Evolutionary conservation across 2,888 invertebrate species (phyloP).

Genomic region (Lagria hirta): DNA sequence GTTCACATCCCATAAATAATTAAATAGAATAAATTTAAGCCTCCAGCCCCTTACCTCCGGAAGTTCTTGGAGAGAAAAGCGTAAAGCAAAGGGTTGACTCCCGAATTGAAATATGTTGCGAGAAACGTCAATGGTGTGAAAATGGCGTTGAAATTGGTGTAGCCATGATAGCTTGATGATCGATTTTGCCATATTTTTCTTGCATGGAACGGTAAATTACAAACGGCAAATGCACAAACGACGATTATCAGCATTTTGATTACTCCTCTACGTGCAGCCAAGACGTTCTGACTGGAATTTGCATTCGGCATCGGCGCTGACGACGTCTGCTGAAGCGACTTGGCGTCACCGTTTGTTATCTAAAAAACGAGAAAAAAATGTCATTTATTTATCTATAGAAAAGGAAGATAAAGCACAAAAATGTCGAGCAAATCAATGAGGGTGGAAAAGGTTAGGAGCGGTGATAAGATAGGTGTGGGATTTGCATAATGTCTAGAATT

Average conservation of each 20-base stretch:
- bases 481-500: too few relatives aligned
- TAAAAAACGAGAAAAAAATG: slow-evolving; percentile 12
- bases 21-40: slow-evolving; percentile 1
- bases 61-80: slow-evolving; percentile 77
- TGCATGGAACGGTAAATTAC: slow-evolving; percentile 87
- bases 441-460: too few relatives aligned
- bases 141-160: slow-evolving; percentile 73
- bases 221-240: slow-evolving; percentile 83
- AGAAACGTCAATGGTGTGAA: slow-evolving; percentile 85
- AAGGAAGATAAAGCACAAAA: too few relatives aligned
- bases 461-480: too few relatives aligned
- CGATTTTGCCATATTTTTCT: slow-evolving; percentile 87
- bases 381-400: too few relatives aligned
- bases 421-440: too few relatives aligned
- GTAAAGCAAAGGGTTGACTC: slow-evolving; percentile 86
- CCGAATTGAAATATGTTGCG: slow-evolving; percentile 86
- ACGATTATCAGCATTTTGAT: slow-evolving; percentile 88
- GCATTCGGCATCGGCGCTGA: slow-evolving; percentile 57
- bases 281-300: slow-evolving; percentile 72
- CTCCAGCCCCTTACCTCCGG: slow-evolving; percentile 48
- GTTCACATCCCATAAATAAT: too few relatives aligned
- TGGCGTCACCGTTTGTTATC: slow-evolving; percentile 39
- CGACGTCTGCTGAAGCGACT: slow-evolving; percentile 32
- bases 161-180: slow-evolving; percentile 60
- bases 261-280: slow-evolving; percentile 80